Evolutionary conservation across 2,888 invertebrate genomes (phyloP).

Genomic region (Xylota sylvarum): DNA sequence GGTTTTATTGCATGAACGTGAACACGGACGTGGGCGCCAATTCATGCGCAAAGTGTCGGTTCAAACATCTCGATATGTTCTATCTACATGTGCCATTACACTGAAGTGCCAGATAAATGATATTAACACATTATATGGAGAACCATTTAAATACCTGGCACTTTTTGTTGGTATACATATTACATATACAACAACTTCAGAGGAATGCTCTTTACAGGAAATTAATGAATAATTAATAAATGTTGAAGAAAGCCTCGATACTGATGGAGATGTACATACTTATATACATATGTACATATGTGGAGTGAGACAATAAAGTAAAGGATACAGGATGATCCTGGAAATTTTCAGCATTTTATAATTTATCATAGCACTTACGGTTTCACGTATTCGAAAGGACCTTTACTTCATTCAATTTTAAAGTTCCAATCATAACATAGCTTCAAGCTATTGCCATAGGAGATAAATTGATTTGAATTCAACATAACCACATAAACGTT

Average conservation of each 20-base stretch:
- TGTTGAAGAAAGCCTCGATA: neutral
- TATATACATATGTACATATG: no score
- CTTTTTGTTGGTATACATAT: neutral
- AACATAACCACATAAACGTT: neutral
- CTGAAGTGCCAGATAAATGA: conserved; percentile 17
- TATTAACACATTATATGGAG: neutral
- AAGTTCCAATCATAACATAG: neutral
- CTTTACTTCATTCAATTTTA: neutral
- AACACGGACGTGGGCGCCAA: conserved; percentile 55
- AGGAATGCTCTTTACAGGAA: conserved; percentile 23
- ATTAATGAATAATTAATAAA: conserved; percentile 42
- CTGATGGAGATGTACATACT: neutral
- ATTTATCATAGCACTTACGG: neutral
- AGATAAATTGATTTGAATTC: neutral
- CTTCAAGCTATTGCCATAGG: neutral
- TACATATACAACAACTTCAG: neutral
- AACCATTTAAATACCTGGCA: conserved; percentile 32
- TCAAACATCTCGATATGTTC: conserved; percentile 3
- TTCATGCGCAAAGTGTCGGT: conserved; percentile 64
- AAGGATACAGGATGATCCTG: neutral
- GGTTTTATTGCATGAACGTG: conserved; percentile 37
- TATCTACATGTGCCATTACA: conserved; percentile 13
- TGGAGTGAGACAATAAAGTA: neutral
- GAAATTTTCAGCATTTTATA: neutral
- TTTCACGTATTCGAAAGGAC: no score